Evolutionary conservation across 2,888 invertebrate species (phyloP).

Genomic region (Polyommatus icarus): DNA sequence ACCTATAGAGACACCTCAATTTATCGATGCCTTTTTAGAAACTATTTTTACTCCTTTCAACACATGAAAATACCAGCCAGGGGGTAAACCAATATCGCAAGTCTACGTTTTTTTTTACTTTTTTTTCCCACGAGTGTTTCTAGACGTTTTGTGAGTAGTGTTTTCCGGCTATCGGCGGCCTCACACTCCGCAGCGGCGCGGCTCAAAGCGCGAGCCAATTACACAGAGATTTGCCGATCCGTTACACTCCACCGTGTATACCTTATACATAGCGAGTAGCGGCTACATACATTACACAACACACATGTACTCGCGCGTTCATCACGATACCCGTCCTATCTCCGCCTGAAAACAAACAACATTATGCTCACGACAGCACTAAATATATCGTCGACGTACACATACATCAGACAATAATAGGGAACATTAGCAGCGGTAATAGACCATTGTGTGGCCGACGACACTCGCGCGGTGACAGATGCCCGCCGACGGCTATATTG

Average conservation of each 20-base stretch:
- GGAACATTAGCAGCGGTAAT: neutral
- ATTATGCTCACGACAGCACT: neutral
- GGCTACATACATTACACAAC: neutral
- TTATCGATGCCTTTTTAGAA: too few species aligned
- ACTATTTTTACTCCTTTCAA: too few species aligned
- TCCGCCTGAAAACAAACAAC: neutral
- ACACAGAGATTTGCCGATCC: constrained; percentile 8
- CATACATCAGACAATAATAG: neutral
- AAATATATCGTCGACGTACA: neutral
- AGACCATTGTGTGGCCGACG: neutral
- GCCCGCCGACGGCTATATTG: neutral
- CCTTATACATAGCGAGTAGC: neutral
- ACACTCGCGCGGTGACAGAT: neutral
- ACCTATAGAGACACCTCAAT: too few species aligned
- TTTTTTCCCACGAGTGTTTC: neutral
- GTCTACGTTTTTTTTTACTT: neutral
- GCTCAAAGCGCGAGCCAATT: constrained; percentile 5
- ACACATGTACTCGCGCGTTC: neutral
- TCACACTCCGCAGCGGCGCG: neutral
- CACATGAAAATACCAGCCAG: too few species aligned
- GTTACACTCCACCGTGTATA: neutral
- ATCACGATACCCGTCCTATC: neutral
- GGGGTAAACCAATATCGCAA: too few species aligned
- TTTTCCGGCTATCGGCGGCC: neutral
- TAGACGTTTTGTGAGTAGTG: neutral